Evolutionary conservation across 2,888 invertebrate genomes (phyloP).

Genomic region (Drosophila incognita): DNA sequence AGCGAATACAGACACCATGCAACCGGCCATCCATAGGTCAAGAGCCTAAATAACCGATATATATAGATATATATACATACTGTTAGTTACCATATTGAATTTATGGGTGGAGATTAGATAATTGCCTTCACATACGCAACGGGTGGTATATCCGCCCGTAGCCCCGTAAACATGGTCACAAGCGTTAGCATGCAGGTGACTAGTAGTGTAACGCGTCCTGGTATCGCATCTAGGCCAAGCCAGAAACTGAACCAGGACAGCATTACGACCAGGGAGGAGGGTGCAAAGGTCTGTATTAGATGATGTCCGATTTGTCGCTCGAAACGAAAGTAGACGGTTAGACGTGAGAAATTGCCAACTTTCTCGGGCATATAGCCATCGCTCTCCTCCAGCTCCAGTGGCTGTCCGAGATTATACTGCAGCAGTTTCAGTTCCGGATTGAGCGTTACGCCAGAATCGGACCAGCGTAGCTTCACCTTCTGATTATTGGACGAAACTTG

Average conservation of each 20-base stretch:
- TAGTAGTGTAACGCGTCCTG: constrained; percentile 91
- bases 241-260: constrained; percentile 95
- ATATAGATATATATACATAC: neutral
- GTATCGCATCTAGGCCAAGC: constrained; percentile 93
- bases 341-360: constrained; percentile 92
- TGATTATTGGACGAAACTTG: constrained; percentile 92
- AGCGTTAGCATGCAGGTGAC: constrained; percentile 94
- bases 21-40: constrained; percentile 95
- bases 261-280: constrained; percentile 92
- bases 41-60: constrained; percentile 87
- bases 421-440: constrained; percentile 92
- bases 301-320: constrained; percentile 94
- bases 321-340: constrained; percentile 92
- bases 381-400: constrained; percentile 89
- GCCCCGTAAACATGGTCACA: constrained; percentile 94
- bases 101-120: constrained; percentile 3
- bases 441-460: constrained; percentile 90
- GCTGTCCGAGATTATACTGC: constrained; percentile 92
- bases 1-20: constrained; percentile 94
- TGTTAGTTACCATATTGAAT: neutral
- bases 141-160: constrained; percentile 93
- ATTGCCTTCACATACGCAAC: constrained; percentile 94
- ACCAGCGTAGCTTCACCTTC: constrained; percentile 91
- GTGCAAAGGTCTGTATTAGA: constrained; percentile 93
- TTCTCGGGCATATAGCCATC: constrained; percentile 91